Conservation (phyloP, 2,797 vertebrate species). For the Pygocentrus nattereri region DNA sequence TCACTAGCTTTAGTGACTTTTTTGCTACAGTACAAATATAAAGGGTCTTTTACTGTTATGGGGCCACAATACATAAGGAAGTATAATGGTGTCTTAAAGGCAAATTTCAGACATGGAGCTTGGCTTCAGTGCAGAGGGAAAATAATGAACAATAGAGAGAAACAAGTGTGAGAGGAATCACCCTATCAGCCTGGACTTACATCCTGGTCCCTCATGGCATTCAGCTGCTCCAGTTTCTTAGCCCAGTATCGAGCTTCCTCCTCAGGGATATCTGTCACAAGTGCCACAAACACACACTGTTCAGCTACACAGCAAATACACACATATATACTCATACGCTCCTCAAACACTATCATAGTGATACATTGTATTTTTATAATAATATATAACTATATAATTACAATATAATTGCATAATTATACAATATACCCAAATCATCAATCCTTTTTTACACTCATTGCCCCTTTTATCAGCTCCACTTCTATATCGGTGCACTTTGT, state of each 20-base stretch:
- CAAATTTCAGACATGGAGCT: not conserved
- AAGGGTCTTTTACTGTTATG: not conserved
- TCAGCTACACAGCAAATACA: constrained; percentile 27
- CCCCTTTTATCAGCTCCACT: too few relatives aligned
- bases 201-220: constrained; percentile 85
- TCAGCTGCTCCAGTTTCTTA: constrained; percentile 87
- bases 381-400: too few relatives aligned
- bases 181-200: constrained; percentile 64
- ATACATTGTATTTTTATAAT: too few relatives aligned
- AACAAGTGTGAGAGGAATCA: not conserved
- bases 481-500: too few relatives aligned
- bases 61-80: not conserved
- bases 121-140: constrained; percentile 10
- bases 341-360: too few relatives aligned
- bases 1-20: too few relatives aligned
- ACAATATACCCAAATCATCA: too few relatives aligned
- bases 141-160: constrained; percentile 13
- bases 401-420: too few relatives aligned
- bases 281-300: not conserved
- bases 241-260: constrained; percentile 89
- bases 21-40: not conserved
- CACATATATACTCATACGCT: too few relatives aligned
- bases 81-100: not conserved
- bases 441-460: too few relatives aligned
- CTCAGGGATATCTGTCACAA: constrained; percentile 82